Conservation (phyloP, 2,888 invertebrate species). For the Diloba caeruleocephala region DNA sequence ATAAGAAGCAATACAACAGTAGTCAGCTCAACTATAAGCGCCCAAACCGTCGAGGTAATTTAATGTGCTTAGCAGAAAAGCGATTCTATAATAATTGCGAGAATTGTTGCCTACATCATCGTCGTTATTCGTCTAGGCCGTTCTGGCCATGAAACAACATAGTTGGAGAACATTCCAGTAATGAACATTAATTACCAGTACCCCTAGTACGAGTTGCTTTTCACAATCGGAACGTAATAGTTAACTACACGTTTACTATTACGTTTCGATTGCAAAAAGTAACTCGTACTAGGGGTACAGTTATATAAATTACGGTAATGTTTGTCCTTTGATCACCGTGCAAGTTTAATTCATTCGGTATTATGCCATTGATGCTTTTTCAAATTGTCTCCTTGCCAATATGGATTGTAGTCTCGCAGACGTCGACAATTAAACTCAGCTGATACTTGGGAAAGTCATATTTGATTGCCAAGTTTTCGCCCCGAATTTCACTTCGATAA, state of each 20-base stretch:
- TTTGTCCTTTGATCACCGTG: slow-evolving; percentile 1
- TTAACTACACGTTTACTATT: no score
- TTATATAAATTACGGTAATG: no score
- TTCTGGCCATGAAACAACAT: slow-evolving; percentile 30
- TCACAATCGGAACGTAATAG: no score
- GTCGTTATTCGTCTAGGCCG: slow-evolving; percentile 33
- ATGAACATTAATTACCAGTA: slow-evolving; percentile 22
- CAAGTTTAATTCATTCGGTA: background rate
- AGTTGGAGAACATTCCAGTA: slow-evolving; percentile 20
- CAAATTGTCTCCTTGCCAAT: slow-evolving; percentile 10
- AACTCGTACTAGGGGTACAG: no score
- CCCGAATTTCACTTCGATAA: slow-evolving; percentile 21
- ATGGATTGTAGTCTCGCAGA: background rate
- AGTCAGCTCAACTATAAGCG: no score
- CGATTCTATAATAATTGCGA: slow-evolving; percentile 19
- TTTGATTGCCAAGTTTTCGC: slow-evolving; percentile 40
- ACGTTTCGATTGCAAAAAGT: no score
- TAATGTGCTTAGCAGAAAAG: slow-evolving; percentile 4
- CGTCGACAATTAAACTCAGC: slow-evolving; percentile 3
- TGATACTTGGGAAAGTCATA: slow-evolving; percentile 21
- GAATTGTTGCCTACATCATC: slow-evolving; percentile 8
- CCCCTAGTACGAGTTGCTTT: no score
- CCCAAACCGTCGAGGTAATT: background rate
- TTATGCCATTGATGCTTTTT: background rate
- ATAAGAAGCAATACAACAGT: no score